phyloP scores from a whole-genome alignment of 2,888 invertebrate species.

The Netelia melanura region DNA sequence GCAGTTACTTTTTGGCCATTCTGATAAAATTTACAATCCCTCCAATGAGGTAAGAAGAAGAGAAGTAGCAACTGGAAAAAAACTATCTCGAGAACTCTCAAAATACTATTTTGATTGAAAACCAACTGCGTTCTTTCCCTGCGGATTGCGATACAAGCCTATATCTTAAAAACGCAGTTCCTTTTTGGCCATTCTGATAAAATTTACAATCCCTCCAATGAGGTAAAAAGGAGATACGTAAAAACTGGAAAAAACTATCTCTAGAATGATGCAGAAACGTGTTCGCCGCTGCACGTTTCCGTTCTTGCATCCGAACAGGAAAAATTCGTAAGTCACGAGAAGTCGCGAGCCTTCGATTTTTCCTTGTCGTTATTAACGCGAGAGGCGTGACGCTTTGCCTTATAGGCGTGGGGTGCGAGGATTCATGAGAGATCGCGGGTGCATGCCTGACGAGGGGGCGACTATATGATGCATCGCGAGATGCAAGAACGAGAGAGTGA shows the following conservation, averaged over 20 bases:
- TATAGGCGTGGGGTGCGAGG: constrained; percentile 14
- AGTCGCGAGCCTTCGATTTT: constrained; percentile 7
- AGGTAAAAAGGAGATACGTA: constrained; percentile 7
- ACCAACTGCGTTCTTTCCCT: too few species aligned
- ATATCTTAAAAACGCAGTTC: too few species aligned
- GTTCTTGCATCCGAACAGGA: constrained; percentile 3
- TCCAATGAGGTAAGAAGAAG: too few species aligned
- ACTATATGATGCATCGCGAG: constrained; percentile 2
- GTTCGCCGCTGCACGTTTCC: neutral
- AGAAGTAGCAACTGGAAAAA: too few species aligned
- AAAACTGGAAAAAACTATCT: neutral
- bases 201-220: neutral
- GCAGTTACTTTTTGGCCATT: too few species aligned
- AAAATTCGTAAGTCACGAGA: constrained; percentile 32
- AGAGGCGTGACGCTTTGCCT: constrained; percentile 28
- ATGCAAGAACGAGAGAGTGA: neutral
- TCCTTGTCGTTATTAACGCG: constrained; percentile 31
- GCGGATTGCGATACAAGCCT: too few species aligned
- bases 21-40: too few species aligned
- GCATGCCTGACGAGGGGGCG: constrained; percentile 41
- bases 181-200: too few species aligned
- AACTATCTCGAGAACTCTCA: neutral
- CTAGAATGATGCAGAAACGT: constrained; percentile 22
- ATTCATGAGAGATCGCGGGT: constrained; percentile 3
- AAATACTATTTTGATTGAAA: neutral